These are phyloP conservation scores for Amphimallon solstitiale DNA, from an alignment of 2,888 invertebrate genomes.

Conservation along the genomic window DNA sequence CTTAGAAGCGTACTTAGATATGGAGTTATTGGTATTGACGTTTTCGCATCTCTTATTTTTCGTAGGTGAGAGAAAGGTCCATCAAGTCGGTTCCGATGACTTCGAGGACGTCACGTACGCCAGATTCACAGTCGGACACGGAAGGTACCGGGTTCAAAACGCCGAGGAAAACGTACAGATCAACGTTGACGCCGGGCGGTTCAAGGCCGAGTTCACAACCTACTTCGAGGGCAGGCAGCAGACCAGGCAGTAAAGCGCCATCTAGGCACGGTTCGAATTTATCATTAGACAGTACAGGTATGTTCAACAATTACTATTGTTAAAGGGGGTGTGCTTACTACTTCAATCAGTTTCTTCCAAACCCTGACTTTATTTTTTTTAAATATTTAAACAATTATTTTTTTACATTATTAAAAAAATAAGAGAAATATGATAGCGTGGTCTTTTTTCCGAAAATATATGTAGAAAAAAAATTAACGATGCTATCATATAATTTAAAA, in stretches of 20 bases:
- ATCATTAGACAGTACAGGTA: constrained; percentile 89
- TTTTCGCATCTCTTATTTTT: constrained; percentile 21
- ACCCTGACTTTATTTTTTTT: not conserved
- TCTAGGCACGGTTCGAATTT: constrained; percentile 93
- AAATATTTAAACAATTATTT: too few relatives aligned
- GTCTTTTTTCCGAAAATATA: too few relatives aligned
- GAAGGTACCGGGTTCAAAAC: constrained; percentile 78
- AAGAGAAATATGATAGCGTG: too few relatives aligned
- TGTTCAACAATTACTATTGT: too few relatives aligned
- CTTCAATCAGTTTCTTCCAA: not conserved
- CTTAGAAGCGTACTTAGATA: not conserved
- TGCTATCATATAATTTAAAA: not conserved
- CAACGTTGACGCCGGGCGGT: constrained; percentile 80
- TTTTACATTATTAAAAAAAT: too few relatives aligned
- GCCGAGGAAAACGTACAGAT: constrained; percentile 75
- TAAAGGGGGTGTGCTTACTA: too few relatives aligned
- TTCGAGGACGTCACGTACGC: constrained; percentile 83
- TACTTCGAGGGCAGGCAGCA: constrained; percentile 84
- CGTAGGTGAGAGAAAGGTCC: constrained; percentile 91
- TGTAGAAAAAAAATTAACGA: not conserved
- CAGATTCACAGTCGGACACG: constrained; percentile 89
- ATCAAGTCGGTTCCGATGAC: constrained; percentile 90
- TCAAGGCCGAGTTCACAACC: constrained; percentile 80
- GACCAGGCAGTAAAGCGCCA: constrained; percentile 90
- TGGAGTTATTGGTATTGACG: not conserved